Evolutionary conservation across 2,888 invertebrate genomes (phyloP).

Genomic region (Halictus quadricinctus): DNA sequence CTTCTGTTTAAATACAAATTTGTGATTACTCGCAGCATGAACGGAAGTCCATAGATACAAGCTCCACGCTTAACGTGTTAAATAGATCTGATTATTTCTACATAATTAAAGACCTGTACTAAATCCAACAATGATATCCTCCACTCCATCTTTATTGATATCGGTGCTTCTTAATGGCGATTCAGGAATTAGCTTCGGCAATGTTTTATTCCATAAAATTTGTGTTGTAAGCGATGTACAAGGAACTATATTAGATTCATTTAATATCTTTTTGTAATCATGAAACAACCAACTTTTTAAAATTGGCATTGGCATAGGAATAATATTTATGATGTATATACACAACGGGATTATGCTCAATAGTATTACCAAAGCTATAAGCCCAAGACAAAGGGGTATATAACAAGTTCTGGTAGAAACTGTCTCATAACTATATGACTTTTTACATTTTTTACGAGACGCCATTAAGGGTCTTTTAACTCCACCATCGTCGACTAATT

Average conservation of each 20-base stretch:
- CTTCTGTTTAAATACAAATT: too few species aligned
- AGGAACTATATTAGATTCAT: constrained; percentile 82
- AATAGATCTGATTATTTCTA: constrained; percentile 21
- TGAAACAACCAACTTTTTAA: constrained; percentile 85
- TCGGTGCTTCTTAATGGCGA: constrained; percentile 89
- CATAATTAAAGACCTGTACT: constrained; percentile 86
- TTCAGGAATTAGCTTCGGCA: constrained; percentile 89
- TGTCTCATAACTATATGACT: constrained; percentile 83
- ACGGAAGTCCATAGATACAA: too few species aligned
- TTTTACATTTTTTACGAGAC: constrained; percentile 85
- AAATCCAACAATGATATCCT: constrained; percentile 90
- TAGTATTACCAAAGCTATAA: constrained; percentile 85
- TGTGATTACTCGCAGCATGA: too few species aligned
- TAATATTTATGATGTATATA: constrained; percentile 86
- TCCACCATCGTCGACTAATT: constrained; percentile 88
- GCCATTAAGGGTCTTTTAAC: constrained; percentile 90
- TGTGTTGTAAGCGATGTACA: constrained; percentile 85
- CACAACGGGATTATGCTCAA: constrained; percentile 86
- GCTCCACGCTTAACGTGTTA: not conserved
- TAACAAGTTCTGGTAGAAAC: constrained; percentile 85
- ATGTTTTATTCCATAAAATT: constrained; percentile 87
- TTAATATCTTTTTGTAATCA: constrained; percentile 66
- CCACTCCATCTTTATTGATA: constrained; percentile 88
- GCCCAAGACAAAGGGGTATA: constrained; percentile 87
- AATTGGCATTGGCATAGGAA: constrained; percentile 86